A percentile compares a stretch with the other conserved stretches of the same genome.
phyloP scores from a whole-genome alignment of 2,888 invertebrate species.

The Dasysyrphus tricinctus region DNA sequence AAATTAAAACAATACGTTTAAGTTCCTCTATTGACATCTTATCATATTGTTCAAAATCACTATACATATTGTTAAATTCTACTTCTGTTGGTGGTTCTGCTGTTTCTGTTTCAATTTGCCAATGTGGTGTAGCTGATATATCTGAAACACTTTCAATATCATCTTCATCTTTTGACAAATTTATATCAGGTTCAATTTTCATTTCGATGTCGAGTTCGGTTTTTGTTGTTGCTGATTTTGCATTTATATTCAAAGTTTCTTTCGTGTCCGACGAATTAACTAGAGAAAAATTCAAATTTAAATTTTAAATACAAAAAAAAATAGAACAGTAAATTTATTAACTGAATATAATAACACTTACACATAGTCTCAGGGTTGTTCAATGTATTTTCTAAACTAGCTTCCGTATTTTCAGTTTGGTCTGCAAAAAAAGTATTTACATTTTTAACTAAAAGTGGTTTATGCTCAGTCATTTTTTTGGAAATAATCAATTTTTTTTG shows the following conservation, averaged over 20 bases:
- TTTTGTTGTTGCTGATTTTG: neutral
- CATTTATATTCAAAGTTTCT: neutral
- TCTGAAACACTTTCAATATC: slow-evolving; percentile 6
- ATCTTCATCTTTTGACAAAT: neutral
- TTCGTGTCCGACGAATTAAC: neutral
- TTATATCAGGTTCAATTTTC: neutral
- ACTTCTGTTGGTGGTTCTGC: neutral
- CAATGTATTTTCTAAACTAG: neutral
- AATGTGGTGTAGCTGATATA: neutral
- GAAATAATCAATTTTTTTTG: no score
- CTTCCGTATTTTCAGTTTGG: neutral
- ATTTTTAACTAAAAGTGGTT: no score
- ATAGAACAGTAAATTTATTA: no score
- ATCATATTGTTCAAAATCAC: neutral
- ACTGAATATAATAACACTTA: neutral
- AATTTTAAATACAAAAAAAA: neutral
- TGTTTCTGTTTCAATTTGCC: neutral
- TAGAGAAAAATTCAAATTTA: neutral
- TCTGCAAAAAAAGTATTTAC: neutral
- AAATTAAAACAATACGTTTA: slow-evolving; percentile 8
- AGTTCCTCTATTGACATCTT: slow-evolving; percentile 28
- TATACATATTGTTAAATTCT: neutral
- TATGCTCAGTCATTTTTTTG: no score
- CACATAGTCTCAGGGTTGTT: neutral
- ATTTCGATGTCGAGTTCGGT: neutral